Base-by-base conservation (phyloP, 2,113 vertebrate species). In the Campylorhamphus procurvoides region DNA sequence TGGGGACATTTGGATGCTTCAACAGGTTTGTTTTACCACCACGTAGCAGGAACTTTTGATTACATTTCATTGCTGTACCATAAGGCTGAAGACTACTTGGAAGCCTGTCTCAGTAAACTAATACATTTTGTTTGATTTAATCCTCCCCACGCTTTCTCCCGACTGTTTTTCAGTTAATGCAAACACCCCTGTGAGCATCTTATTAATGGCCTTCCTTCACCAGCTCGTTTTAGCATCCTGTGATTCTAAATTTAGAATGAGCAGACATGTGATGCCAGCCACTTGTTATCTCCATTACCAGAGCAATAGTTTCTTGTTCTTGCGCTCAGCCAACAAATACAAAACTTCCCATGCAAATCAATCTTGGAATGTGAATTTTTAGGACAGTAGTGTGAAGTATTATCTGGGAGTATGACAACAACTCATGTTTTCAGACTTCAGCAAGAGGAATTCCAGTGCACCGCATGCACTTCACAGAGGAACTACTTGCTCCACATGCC, bases 241-340 rank as follows among this genome's bases (percentile, higher is more conserved):
- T 42, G 47, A 20, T 71, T 84, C 79, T 95, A 86, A 78, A 90
- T 71, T 63, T 59, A 55, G 84, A 63, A 39, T 12, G 42, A 73
- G 84, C n/a, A 60, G 94, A 64, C 69, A 49, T 44, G 40, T 0
- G 0, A 29, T 74, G 31, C 67, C 88, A 66, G 59, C 42, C 68
- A 8, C 58, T 77, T 37, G 16, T 39, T 73, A 14, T 24, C 76
- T 80, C 85, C 37, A 11, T 73, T 78, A 67, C 44, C 6, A 0
- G 3, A 3, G 39, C 44, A 72, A 0, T 39, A 50, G 47, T 44
- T 84, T 68, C 66, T 76, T 85, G 20, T 72, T 66, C 56, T 78
- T 86, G 55, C 60, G 52, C 44, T 59, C 17, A 80, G 52, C 27
- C 44, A 67, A 35, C n/a, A 56, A 67, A 77, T 49, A n/a, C 44